Evolutionary conservation across 1,140 invertebrate species (phyloP), one percentile per base, ranked within the genome.

Genomic region (Oreohelix idahoensis): DNA sequence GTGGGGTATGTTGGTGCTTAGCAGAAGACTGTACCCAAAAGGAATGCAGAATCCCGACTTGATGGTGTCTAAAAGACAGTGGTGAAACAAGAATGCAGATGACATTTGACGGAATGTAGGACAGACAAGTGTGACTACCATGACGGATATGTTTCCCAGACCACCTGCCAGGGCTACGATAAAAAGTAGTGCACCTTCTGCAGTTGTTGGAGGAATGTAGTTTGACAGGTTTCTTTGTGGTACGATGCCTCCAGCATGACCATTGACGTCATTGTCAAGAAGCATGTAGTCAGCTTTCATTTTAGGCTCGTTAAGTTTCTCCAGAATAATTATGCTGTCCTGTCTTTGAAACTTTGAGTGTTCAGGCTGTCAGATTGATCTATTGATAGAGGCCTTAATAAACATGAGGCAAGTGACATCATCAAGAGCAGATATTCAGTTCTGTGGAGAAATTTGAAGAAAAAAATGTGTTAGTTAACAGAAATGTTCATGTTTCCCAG

Each of bases 1-100:
- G 90, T 96, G 96, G 90, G 96, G 95, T 39, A 97, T 96, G 0
- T 96, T 95, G 88, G 96, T 95, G 91, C 96, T 96, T 84, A 95
- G 94, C 84, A 97, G 94, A 84, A 97, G 96, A 84, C 96, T 96
- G 58, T 96, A 96, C 17, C 85, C 88, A 78, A 88, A 90, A 0
- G 89, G 85, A 17, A 91, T 79, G 73, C 89, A 90, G 73, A 89
- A 89, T 15, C 81, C 66, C 0, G 90, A 87, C 53, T 91, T 91
- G 35, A 90, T 83, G 1, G 87, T 74, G 79, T 91, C 90, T 23
- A 91, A 80, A 0, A 91, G 78, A 83, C 89, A 90, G 76, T 91
- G 90, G 77, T 91, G 90, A 38, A 87, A 86, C n/a, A 91, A 81
- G 69, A 91, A 91, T 4, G 90, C 89, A 29, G 87, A 90, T 20